Percentiles rank a stretch among this genome's conserved stretches.
Evolutionary conservation across 1,140 invertebrate species (phyloP).

Genomic region (Lordiphosa clarofinis): DNA sequence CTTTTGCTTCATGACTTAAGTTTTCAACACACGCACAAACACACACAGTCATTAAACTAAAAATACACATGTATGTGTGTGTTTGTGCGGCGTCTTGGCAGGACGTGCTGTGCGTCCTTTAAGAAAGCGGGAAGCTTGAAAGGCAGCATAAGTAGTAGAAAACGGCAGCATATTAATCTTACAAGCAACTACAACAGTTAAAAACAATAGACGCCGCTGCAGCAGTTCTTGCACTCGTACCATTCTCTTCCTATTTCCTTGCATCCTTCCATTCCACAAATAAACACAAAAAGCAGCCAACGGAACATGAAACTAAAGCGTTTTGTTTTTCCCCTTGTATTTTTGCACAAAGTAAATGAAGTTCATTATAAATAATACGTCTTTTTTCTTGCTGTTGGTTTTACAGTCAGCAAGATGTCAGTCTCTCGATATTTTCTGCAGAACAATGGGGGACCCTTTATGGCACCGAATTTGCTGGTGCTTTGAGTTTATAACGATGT

Average conservation of each 20-base stretch:
- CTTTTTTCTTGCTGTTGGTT: too few relatives aligned
- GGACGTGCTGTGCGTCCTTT: conserved; percentile 43
- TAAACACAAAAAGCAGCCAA: conserved; percentile 22
- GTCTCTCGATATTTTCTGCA: too few relatives aligned
- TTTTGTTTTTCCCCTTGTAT: conserved; percentile 39
- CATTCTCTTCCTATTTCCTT: conserved; percentile 17
- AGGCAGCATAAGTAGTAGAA: conserved; percentile 74
- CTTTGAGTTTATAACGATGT: too few relatives aligned
- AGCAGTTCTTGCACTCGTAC: conserved; percentile 35
- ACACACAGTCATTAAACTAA: conserved; percentile 46
- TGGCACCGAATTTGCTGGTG: too few relatives aligned
- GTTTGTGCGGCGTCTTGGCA: conserved; percentile 19
- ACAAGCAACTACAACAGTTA: conserved; percentile 41
- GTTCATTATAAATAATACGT: conserved; percentile 62
- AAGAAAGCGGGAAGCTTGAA: conserved; percentile 46
- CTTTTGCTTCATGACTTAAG: conserved; percentile 56
- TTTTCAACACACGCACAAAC: conserved; percentile 50
- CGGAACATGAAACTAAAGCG: conserved; percentile 56
- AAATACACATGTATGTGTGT: conserved; percentile 5
- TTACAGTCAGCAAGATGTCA: too few relatives aligned
- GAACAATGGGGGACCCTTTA: too few relatives aligned
- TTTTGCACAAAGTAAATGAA: conserved; percentile 61
- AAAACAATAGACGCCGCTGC: conserved; percentile 36
- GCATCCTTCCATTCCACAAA: conserved; percentile 11
- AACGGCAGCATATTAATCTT: conserved; percentile 74